A percentile compares a stretch with the other conserved stretches of the same genome.
Conservation (phyloP, 1,140 invertebrate genomes). For the Drosophila bifasciata region DNA sequence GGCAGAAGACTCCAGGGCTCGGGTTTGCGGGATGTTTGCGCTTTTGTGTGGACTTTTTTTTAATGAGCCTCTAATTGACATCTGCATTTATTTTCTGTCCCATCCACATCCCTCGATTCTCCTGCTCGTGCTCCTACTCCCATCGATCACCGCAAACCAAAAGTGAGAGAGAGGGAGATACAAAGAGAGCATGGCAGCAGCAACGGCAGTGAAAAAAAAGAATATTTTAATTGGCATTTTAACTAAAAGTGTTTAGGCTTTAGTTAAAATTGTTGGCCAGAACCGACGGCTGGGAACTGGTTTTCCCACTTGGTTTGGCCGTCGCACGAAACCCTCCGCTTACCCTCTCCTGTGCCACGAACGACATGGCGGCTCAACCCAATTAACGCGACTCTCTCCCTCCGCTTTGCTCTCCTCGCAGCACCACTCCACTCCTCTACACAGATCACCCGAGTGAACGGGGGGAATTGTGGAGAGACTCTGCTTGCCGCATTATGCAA, state of each 20-base stretch:
- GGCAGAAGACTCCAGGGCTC: slow-evolving; percentile 44
- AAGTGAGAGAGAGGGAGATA: neutral
- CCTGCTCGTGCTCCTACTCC: slow-evolving; percentile 20
- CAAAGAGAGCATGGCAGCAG: no score
- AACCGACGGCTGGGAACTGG: slow-evolving; percentile 55
- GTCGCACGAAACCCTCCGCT: no score
- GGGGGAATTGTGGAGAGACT: slow-evolving; percentile 30
- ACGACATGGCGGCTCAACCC: slow-evolving; percentile 74
- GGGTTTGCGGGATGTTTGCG: slow-evolving; percentile 30
- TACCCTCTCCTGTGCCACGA: no score
- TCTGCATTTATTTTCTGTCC: slow-evolving; percentile 81
- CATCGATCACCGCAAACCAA: slow-evolving; percentile 69
- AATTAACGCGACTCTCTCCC: slow-evolving; percentile 68
- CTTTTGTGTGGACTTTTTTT: slow-evolving; percentile 66
- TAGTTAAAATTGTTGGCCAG: slow-evolving; percentile 81
- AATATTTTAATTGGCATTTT: slow-evolving; percentile 84
- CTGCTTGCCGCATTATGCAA: slow-evolving; percentile 71
- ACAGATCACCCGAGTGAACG: slow-evolving; percentile 11
- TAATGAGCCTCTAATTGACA: slow-evolving; percentile 84
- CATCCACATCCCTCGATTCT: slow-evolving; percentile 28
- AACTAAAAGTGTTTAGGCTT: slow-evolving; percentile 84
- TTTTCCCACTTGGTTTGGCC: slow-evolving; percentile 42
- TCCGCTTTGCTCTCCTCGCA: neutral
- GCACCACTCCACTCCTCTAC: neutral
- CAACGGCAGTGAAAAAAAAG: slow-evolving; percentile 34